phyloP scores from a whole-genome alignment of 2,888 invertebrate genomes.

The Meiosimyza decipiens region DNA sequence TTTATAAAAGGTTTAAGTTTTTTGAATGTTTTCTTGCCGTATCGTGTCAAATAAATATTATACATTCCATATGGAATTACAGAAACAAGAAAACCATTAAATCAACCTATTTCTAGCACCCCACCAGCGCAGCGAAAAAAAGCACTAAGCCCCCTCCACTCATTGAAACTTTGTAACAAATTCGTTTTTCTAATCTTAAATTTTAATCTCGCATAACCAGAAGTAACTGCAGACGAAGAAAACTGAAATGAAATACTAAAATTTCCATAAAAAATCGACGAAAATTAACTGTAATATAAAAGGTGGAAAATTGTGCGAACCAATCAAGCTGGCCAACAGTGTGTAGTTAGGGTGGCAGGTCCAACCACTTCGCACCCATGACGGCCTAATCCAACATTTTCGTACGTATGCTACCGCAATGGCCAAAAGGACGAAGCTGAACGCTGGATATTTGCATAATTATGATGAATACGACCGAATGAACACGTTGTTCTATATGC shows the following conservation, averaged over 20 bases:
- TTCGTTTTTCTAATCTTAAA: constrained; percentile 27
- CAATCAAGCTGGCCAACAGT: neutral
- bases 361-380: constrained; percentile 29
- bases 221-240: neutral
- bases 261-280: constrained; percentile 31
- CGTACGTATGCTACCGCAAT: neutral
- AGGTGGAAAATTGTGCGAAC: constrained; percentile 62
- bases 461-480: constrained; percentile 55
- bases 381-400: neutral
- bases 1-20: no score
- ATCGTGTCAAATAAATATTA: no score
- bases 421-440: neutral
- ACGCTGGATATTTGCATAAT: constrained; percentile 56
- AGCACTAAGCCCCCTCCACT: no score
- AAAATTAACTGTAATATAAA: constrained; percentile 50
- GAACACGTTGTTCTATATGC: neutral
- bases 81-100: neutral
- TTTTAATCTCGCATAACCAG: constrained; percentile 13
- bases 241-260: constrained; percentile 19
- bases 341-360: neutral
- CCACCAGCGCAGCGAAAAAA: no score
- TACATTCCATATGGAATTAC: neutral
- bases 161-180: constrained; percentile 18
- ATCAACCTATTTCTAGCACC: neutral
- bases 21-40: no score